Base-by-base conservation (phyloP, 1,140 invertebrate genomes). In the Polypedilum vanderplanki region DNA sequence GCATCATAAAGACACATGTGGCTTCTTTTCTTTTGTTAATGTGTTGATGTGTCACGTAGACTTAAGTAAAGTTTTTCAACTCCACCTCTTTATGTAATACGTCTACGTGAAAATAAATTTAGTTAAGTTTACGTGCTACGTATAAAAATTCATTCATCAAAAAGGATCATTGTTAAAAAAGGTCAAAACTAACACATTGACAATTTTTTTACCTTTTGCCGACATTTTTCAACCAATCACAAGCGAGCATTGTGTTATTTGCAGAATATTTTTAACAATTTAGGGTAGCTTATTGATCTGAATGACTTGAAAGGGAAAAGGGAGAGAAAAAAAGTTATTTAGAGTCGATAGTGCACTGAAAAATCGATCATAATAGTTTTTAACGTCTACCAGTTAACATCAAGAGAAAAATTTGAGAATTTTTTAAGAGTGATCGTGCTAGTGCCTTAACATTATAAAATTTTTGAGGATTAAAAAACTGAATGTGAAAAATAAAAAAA, bases 251-350 rank as follows among this genome's bases (percentile, higher is more conserved):
- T 4, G 15, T 57, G 46, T 57, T 57, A 33, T 33, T 57, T 57
- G 46, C 46, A 57, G 46, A 57, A 46, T 46, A 3, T 46, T 1
- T 46, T 46, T 46, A 10, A 57, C 46, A 33, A 33, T 33, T 57
- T 12, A 57, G 46, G 46, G 46, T 57, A 57, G 46, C 65, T 70
- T 70, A 20, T 70, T 70, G 4, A 20, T 20, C 17, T 70, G 3
- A 18, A 57, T 57, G 46, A 12, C 4, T 57, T 15, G 12, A 46
- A 46, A n/a, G n/a, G 24, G 5, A 33, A 33, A 33, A 33, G 46
- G 46, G 12, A 57, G 46, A 57, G n/a, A 57, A 57, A 46, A 46
- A 70, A 70, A 20, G 65, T 70, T 70, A 70, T 70, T 70, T 70
- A 70, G 65, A 70, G 65, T 70, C 65, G 65, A 22, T 70, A 70